phyloP scores from a whole-genome alignment of 2,888 invertebrate species.

The Noctua pronuba region DNA sequence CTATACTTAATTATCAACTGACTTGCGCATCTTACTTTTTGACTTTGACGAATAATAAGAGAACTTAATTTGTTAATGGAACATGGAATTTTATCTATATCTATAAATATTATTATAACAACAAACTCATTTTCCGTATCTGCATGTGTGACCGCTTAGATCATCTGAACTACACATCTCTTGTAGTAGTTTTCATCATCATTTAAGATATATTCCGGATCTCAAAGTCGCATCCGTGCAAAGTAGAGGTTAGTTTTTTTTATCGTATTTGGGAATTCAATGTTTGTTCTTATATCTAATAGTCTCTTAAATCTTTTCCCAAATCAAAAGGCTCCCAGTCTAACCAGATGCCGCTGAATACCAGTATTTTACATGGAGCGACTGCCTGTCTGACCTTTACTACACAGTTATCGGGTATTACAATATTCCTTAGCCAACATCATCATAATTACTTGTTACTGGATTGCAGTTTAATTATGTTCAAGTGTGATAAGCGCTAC shows the following conservation, averaged over 20 bases:
- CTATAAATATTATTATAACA: background rate
- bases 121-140: background rate
- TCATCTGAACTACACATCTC: background rate
- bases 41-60: slow-evolving; percentile 38
- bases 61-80: slow-evolving; percentile 16
- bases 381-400: background rate
- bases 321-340: background rate
- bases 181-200: background rate
- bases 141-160: background rate
- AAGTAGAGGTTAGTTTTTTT: background rate
- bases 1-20: slow-evolving; percentile 52
- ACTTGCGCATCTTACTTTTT: slow-evolving; percentile 32
- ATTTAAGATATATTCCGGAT: background rate
- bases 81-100: background rate
- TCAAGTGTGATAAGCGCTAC: background rate
- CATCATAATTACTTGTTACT: background rate
- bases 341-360: background rate
- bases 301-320: background rate
- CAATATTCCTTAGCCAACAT: background rate
- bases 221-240: background rate
- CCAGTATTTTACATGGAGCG: background rate
- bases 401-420: background rate
- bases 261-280: background rate
- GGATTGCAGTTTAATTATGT: background rate
- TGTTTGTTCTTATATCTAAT: background rate